Base-by-base conservation (phyloP, 2,888 invertebrate genomes). In the Aphidoletes aphidimyza region DNA sequence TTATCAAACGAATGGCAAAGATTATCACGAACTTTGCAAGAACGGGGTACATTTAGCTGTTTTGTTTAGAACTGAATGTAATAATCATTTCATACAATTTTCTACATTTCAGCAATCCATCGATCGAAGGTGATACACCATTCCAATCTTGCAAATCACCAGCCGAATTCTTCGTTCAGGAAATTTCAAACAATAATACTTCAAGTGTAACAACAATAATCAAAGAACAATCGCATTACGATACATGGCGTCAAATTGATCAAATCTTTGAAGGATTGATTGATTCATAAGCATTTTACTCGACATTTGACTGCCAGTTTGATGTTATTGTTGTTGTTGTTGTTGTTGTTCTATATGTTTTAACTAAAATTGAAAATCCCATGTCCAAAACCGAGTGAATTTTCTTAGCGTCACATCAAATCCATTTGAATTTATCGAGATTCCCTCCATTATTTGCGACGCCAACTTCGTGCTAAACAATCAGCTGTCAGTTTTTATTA, bases 121-220 rank as follows among this genome's bases (percentile, higher is more conserved):
- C 83, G 5, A 17, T 83, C 36, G 83, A 83, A 83, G 36, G 36
- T 9, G 83, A 83, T 83, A 83, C 83, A 36, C 30, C 34, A n/a
- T 83, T 83, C 39, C 30, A 83, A 19, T 6, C 83, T 14, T 19
- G 30, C 8, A 1, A 9, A n/a, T 83, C 83, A 8, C 36, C 34
- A 5, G 19, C 30, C n/a, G 83, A 83, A 83, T 6, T 83, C 8
- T 83, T 83, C 37, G 17, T 6, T 17, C 83, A 83, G 36, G 83
- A 83, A 9, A 83, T 83, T 6, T 36, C 83, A 1, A 83, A 83
- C 37, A 36, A 83, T 83, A 9, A 9, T 6, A 34, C 6, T 6
- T 26, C 36, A 5, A 83, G 6, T 19, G 5, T 34, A 14, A 36
- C 30, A 34, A 36, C 36, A 2, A 22, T 36, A 14, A 11, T 83